Conservation (phyloP, 2,797 vertebrate genomes). For the Euphonia xanthogaster region DNA sequence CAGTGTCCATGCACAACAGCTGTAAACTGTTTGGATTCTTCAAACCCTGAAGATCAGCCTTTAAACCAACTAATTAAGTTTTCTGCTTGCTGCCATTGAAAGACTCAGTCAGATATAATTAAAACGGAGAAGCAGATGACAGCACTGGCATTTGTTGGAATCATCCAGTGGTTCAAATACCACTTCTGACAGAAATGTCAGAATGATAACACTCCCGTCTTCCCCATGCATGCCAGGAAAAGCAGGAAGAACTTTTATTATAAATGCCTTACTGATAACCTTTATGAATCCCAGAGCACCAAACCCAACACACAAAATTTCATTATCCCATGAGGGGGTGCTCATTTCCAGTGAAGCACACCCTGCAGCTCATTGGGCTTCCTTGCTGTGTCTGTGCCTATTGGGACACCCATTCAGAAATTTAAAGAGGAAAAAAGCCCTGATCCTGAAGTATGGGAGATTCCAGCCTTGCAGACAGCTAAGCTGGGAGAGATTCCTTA, state of each 20-base stretch:
- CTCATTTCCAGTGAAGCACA: slow-evolving; percentile 62
- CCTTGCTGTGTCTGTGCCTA: background rate
- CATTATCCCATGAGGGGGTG: slow-evolving; percentile 73
- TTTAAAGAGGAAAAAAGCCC: background rate
- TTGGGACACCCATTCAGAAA: background rate
- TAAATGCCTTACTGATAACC: slow-evolving; percentile 89
- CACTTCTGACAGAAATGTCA: slow-evolving; percentile 97
- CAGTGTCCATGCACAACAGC: slow-evolving; percentile 7
- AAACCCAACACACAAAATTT: slow-evolving; percentile 76
- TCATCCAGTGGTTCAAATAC: slow-evolving; percentile 92
- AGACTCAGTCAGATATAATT: slow-evolving; percentile 91
- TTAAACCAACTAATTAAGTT: slow-evolving; percentile 87
- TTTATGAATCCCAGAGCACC: slow-evolving; percentile 84
- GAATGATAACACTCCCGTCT: slow-evolving; percentile 83
- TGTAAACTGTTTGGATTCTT: slow-evolving; percentile 66
- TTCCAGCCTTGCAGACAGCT: background rate
- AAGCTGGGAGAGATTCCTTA: background rate
- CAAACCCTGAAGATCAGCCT: slow-evolving; percentile 62
- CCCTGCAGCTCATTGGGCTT: background rate
- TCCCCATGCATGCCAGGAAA: slow-evolving; percentile 59
- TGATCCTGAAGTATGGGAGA: background rate
- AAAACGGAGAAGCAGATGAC: slow-evolving; percentile 88
- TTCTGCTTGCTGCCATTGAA: slow-evolving; percentile 80
- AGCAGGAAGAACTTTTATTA: slow-evolving; percentile 72
- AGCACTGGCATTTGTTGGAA: slow-evolving; percentile 94